Evolutionary conservation across 1,140 invertebrate genomes (phyloP).

Genomic region (Gerris buenoi): DNA sequence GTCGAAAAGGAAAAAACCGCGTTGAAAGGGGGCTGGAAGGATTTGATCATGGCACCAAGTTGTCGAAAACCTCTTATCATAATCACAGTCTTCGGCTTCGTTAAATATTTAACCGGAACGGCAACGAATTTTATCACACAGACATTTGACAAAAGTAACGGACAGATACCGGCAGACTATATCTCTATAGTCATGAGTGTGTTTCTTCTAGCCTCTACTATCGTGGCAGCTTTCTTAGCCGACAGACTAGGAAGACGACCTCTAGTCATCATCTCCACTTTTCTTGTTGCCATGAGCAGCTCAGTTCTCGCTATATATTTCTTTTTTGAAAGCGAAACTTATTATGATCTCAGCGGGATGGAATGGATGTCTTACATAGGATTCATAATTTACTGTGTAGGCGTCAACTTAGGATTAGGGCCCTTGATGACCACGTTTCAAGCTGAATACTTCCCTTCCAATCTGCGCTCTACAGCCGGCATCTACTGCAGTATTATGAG

Average conservation of each 20-base stretch:
- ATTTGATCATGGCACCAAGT: conserved; percentile 14
- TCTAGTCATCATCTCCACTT: conserved; percentile 30
- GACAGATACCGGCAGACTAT: background rate
- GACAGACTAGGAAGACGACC: conserved; percentile 33
- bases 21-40: conserved; percentile 3
- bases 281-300: conserved; percentile 10
- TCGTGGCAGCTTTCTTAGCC: conserved; percentile 26
- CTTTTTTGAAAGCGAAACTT: background rate
- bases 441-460: background rate
- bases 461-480: background rate
- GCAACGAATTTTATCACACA: background rate
- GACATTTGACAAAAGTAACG: background rate
- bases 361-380: background rate
- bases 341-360: background rate
- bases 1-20: conserved; percentile 14
- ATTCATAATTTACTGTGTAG: background rate
- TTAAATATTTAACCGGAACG: conserved; percentile 15
- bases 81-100: conserved; percentile 14
- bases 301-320: conserved; percentile 13
- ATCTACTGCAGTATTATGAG: background rate
- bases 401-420: background rate
- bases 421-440: background rate
- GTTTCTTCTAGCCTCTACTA: conserved; percentile 21
- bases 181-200: conserved; percentile 5
- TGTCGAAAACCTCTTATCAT: conserved; percentile 18